Evolutionary conservation across 1,140 invertebrate genomes (phyloP).

Genomic region (Spodoptera frugiperda): DNA sequence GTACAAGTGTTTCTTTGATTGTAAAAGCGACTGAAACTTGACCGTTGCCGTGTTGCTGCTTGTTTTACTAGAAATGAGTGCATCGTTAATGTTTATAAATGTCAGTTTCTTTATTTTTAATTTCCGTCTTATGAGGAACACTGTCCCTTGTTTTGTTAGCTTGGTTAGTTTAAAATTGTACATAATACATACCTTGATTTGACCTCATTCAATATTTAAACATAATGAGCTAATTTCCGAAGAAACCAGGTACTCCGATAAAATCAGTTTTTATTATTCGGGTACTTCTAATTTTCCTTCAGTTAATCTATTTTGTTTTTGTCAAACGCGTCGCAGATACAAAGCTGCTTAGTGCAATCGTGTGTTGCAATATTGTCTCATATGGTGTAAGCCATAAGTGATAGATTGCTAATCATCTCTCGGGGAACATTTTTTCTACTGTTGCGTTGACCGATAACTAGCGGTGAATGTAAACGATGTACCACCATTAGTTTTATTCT

Average conservation of each 20-base stretch:
- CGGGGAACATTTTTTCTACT: conserved; percentile 4
- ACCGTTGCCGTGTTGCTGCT: neutral
- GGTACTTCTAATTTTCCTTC: neutral
- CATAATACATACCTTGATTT: too few species aligned
- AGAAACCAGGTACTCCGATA: too few species aligned
- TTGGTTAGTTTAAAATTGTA: too few species aligned
- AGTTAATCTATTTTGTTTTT: neutral
- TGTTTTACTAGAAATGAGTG: neutral
- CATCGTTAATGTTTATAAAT: neutral
- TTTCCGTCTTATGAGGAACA: too few species aligned
- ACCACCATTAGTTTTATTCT: conserved; percentile 2
- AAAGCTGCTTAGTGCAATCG: neutral
- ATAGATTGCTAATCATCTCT: conserved; percentile 36
- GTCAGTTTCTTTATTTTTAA: neutral
- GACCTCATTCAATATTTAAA: too few species aligned
- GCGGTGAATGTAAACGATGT: neutral
- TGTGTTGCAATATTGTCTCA: conserved; percentile 16
- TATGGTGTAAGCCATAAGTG: conserved; percentile 25
- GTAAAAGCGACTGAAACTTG: conserved; percentile 16
- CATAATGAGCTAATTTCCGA: too few species aligned
- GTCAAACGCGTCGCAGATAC: neutral
- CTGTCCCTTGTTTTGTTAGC: too few species aligned
- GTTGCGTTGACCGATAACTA: conserved; percentile 25
- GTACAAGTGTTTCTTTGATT: conserved; percentile 33
- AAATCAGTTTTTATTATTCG: too few species aligned